Base-by-base conservation (phyloP, 2,113 vertebrate genomes). In the Martes martes region DNA sequence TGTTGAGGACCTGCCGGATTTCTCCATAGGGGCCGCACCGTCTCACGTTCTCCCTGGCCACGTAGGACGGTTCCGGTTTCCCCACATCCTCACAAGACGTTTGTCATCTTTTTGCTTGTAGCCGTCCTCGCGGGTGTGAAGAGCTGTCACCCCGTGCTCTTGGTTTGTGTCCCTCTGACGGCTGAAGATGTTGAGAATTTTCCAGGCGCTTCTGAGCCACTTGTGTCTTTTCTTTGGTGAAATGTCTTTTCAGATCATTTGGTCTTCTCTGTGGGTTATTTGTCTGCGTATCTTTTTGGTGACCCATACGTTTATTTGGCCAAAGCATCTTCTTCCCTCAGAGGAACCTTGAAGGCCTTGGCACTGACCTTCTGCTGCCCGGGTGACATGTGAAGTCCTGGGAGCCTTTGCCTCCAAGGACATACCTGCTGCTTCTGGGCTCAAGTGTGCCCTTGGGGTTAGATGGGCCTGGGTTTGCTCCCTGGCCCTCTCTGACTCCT, bases 51-150 rank as follows among this genome's bases (percentile, higher is more conserved):
- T 28, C 11, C 14, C 63, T 8, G 9, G 63, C 19, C 0, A 11
- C 0, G 1, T 23, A 2, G 0, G 45, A 36, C 11, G 39, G 21
- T 8, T 6, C 42, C 1, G 0, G 1, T 18, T 11, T 24, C 36
- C 45, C n/a, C 4, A 2, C 7, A 3, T 21, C 69, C 13, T 21
- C 7, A 0, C 24, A 33, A 7, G 28, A 15, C 24, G 6, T 21
- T 39, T 26, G 11, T 11, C 11, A 0, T 33, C 42, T 21, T 55
- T 19, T 4, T 28, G 50, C 5, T 10, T 1, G 1, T 10, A 15
- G 79, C 71, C 7, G 0, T 1, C 21, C 11, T 52, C 2, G 57
- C 0, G 26, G 47, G 15, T 28, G 3, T 65, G 42, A 13, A 3
- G n/a, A 6, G n/a, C 42, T 1, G 0, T 59, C 87, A 59, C 33